These are phyloP conservation scores for Trematocara zebra DNA, from an alignment of 2,113 vertebrate genomes.

Conservation along the genomic window DNA sequence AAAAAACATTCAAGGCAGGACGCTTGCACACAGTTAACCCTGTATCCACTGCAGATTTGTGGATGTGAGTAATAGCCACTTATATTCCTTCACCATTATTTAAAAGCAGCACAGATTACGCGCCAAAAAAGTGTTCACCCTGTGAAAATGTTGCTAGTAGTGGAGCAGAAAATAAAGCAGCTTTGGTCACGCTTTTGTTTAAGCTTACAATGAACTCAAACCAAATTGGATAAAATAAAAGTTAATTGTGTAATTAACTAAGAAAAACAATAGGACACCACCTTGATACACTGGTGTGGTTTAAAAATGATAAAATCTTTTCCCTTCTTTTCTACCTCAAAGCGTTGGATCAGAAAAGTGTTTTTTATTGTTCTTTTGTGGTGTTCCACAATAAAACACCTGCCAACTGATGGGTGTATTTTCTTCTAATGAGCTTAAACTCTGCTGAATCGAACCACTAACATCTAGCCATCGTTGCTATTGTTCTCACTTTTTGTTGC, in stretches of 20 bases:
- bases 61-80: not conserved
- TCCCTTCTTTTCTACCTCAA: not conserved
- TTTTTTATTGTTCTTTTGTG: not conserved
- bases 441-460: not conserved
- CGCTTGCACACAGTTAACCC: not conserved
- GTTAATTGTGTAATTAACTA: conserved; percentile 5
- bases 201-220: not conserved
- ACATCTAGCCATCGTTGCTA: not conserved
- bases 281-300: not conserved
- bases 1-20: not conserved
- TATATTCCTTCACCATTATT: not conserved
- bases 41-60: not conserved
- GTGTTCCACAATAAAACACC: not conserved
- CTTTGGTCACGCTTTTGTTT: not conserved
- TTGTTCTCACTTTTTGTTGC: not conserved
- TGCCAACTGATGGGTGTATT: not conserved
- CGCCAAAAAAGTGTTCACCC: not conserved
- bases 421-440: not conserved
- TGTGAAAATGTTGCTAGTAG: not conserved
- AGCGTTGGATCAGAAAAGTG: not conserved
- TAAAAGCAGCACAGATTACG: not conserved
- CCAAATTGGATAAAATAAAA: not conserved
- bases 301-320: not conserved
- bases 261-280: not conserved
- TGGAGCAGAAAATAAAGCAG: not conserved